Conservation (phyloP, 2,113 vertebrate species). For the Gallinago jamesoni region DNA sequence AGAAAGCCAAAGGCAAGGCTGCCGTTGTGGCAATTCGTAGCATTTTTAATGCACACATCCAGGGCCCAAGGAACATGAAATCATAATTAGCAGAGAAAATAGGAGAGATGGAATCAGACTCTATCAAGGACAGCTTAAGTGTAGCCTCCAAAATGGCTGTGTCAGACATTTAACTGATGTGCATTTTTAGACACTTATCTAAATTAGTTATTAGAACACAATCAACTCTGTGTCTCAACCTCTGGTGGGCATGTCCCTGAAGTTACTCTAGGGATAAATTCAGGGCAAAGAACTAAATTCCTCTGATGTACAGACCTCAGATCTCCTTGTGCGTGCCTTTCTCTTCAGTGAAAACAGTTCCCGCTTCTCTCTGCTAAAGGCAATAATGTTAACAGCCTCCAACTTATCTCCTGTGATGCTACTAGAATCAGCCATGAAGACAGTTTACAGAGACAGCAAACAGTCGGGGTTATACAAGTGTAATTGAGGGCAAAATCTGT, state of each 20-base stretch:
- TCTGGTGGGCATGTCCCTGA: not conserved
- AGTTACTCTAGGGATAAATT: slow-evolving; percentile 28
- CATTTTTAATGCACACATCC: not conserved
- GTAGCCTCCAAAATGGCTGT: slow-evolving; percentile 9
- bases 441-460: slow-evolving; percentile 15
- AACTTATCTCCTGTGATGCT: not conserved
- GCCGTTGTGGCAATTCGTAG: not conserved
- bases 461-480: not conserved
- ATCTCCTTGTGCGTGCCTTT: not conserved
- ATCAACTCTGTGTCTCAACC: not conserved
- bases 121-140: slow-evolving; percentile 13
- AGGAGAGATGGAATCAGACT: slow-evolving; percentile 47
- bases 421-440: not conserved
- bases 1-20: not conserved
- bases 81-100: slow-evolving; percentile 60
- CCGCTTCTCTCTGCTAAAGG: not conserved
- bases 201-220: slow-evolving; percentile 60
- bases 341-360: not conserved
- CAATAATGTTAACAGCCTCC: not conserved
- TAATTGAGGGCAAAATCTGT: slow-evolving; percentile 47
- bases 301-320: slow-evolving; percentile 5
- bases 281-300: not conserved
- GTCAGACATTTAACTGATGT: slow-evolving; percentile 40
- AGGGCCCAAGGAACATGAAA: slow-evolving; percentile 28
- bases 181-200: slow-evolving; percentile 54